Conservation (phyloP, 2,888 invertebrate species). For the Calliscelio sp. region DNA sequence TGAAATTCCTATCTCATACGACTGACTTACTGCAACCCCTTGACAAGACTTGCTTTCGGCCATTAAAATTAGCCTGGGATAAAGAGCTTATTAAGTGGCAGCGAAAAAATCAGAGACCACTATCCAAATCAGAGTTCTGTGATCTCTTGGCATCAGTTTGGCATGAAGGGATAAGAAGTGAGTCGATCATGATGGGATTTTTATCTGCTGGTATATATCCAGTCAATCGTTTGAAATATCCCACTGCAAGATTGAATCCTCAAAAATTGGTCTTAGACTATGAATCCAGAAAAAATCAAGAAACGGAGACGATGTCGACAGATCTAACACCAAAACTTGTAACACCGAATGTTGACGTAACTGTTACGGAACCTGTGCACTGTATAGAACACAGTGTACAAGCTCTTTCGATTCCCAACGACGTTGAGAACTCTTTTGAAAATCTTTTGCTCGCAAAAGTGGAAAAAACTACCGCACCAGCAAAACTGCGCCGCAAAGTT, state of each 20-base stretch:
- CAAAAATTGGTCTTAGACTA: too few species aligned
- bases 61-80: too few species aligned
- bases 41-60: slow-evolving; percentile 38
- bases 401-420: too few species aligned
- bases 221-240: slow-evolving; percentile 19
- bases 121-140: slow-evolving; percentile 33
- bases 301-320: too few species aligned
- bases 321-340: too few species aligned
- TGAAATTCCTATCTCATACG: slow-evolving; percentile 41
- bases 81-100: too few species aligned
- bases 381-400: too few species aligned
- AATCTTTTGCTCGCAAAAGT: slow-evolving; percentile 21
- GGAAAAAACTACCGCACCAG: background rate
- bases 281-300: too few species aligned
- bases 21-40: slow-evolving; percentile 42
- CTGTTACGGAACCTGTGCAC: too few species aligned
- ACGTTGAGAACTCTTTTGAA: slow-evolving; percentile 38
- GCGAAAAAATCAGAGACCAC: background rate
- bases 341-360: too few species aligned
- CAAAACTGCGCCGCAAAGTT: slow-evolving; percentile 36
- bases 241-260: slow-evolving; percentile 12
- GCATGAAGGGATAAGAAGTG: slow-evolving; percentile 1
- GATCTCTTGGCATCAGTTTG: slow-evolving; percentile 38
- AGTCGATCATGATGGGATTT: slow-evolving; percentile 36
- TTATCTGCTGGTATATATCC: slow-evolving; percentile 21